Evolutionary conservation across 1,140 invertebrate genomes (phyloP), one percentile per base, ranked within the genome.

Genomic region (Thrips palmi): DNA sequence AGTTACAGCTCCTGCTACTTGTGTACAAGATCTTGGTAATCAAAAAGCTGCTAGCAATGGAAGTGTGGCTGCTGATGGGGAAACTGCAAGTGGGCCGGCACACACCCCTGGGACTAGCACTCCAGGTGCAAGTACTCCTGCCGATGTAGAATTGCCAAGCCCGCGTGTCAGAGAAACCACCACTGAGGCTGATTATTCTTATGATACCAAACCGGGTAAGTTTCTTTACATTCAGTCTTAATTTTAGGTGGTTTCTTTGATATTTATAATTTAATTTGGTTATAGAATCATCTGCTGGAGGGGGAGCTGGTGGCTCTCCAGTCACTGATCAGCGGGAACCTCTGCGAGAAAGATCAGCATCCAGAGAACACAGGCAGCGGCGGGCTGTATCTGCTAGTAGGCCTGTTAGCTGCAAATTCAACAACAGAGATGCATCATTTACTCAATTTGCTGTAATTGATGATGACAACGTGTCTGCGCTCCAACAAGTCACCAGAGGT

Each of bases 361-460:
- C n/a, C n/a, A n/a, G n/a, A n/a, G n/a, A n/a, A n/a, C n/a, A n/a
- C n/a, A n/a, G n/a, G n/a, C n/a, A n/a, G n/a, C n/a, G n/a, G n/a
- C n/a, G n/a, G n/a, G n/a, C n/a, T n/a, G n/a, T n/a, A n/a, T n/a
- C n/a, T n/a, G n/a, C n/a, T n/a, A n/a, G n/a, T n/a, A n/a, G n/a
- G n/a, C n/a, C n/a, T n/a, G n/a, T n/a, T n/a, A n/a, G n/a, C n/a
- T n/a, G n/a, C n/a, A n/a, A n/a, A n/a, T n/a, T n/a, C n/a, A 43
- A 42, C 20, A 45, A 47, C 34, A 46, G 67, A 24, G 72, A 74
- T 41, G 60, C 63, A 25, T 74, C 71, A n/a, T 68, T 88, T 47
- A 72, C 82, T 5, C 86, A 92, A 56, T 89, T 86, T 57, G 87
- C 86, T 4, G 68, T 89, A 39, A 89, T 89, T 49, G 87, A 91